Evolutionary conservation across 2,888 invertebrate species (phyloP).

Genomic region (Tenthredo distinguenda): DNA sequence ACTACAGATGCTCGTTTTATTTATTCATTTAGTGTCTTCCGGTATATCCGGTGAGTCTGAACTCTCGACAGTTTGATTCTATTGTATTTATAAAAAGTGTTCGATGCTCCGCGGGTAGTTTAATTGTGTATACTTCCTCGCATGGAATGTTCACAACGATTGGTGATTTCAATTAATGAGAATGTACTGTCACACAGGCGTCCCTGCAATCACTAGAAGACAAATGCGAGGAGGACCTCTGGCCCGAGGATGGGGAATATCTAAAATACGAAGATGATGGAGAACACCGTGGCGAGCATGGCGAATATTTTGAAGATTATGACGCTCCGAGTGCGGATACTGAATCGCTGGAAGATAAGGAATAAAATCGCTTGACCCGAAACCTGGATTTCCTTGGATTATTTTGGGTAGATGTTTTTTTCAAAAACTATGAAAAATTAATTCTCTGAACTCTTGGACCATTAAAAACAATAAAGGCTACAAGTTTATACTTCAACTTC

Average conservation of each 20-base stretch:
- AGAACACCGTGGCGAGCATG: constrained; percentile 59
- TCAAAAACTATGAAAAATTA: background rate
- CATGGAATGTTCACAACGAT: background rate
- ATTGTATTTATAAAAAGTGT: background rate
- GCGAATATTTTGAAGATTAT: constrained; percentile 18
- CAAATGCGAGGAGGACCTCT: constrained; percentile 63
- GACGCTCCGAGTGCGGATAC: constrained; percentile 20
- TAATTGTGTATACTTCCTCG: background rate
- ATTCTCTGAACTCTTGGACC: background rate
- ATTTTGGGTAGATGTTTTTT: background rate
- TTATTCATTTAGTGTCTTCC: background rate
- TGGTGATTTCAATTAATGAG: background rate
- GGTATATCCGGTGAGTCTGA: background rate
- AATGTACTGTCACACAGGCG: constrained; percentile 55
- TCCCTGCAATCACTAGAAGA: constrained; percentile 65
- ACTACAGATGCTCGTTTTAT: background rate
- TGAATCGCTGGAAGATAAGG: constrained; percentile 10
- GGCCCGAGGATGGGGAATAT: constrained; percentile 60
- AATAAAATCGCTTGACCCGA: background rate
- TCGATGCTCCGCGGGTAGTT: background rate
- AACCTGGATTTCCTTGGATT: background rate
- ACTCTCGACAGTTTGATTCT: background rate
- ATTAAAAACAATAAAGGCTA: background rate
- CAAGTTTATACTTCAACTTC: background rate
- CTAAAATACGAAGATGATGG: constrained; percentile 58